A percentile compares a stretch with the other conserved stretches of the same genome.
phyloP scores from a whole-genome alignment of 2,113 vertebrate species.

The Oxygymnocypris stewartii region DNA sequence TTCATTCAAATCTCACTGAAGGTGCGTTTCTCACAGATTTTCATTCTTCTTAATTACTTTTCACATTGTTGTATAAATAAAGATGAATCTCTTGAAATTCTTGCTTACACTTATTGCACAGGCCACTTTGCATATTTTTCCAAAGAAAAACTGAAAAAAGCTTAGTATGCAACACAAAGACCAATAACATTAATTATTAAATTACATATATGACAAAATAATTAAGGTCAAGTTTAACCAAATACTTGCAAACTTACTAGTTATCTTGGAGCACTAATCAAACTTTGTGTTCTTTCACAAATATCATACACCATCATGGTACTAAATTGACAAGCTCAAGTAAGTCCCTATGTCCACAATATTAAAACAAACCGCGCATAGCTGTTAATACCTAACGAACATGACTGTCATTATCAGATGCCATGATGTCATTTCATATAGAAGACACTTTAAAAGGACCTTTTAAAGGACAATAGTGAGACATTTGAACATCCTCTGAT shows the following conservation, averaged over 20 bases:
- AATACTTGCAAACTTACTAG: background rate
- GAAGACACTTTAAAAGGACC: slow-evolving; percentile 19
- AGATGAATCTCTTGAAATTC: background rate
- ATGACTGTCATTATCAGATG: slow-evolving; percentile 1
- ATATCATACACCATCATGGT: slow-evolving; percentile 6
- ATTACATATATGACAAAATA: background rate
- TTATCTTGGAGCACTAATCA: background rate
- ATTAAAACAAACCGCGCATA: background rate
- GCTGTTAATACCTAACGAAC: slow-evolving; percentile 6
- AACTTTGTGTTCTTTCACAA: background rate
- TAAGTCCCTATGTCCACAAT: background rate
- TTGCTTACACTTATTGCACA: slow-evolving; percentile 46
- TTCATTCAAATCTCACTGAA: slow-evolving; percentile 12
- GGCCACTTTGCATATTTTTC: slow-evolving; percentile 43
- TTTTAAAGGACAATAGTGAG: slow-evolving; percentile 7
- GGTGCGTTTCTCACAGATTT: background rate
- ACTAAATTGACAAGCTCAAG: background rate
- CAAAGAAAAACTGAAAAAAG: background rate
- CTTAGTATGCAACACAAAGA: background rate
- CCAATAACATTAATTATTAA: background rate
- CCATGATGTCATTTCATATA: background rate
- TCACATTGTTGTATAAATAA: slow-evolving; percentile 25
- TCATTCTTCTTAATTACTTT: slow-evolving; percentile 16
- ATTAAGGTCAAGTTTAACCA: background rate
- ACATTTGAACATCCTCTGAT: slow-evolving; percentile 32